Base-by-base conservation (phyloP, 2,888 invertebrate genomes). In the Scotopteryx bipunctaria region DNA sequence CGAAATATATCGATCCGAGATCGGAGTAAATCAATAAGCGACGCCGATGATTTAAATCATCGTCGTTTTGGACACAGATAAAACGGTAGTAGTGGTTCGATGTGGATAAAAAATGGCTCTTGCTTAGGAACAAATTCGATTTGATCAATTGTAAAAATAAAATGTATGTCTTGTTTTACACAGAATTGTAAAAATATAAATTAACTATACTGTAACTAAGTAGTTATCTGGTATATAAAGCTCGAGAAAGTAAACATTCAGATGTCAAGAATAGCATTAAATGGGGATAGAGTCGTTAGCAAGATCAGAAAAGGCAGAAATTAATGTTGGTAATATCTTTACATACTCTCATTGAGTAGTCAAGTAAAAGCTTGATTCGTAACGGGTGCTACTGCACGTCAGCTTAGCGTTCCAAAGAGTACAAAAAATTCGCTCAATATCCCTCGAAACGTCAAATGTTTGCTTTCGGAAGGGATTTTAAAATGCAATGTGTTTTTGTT, bases 401-500 rank as follows among this genome's bases (percentile, higher is more conserved):
- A n/a, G 42, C 14, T 42, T 42, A 42, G 32, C 23, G 65, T 67
- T 55, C 66, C 61, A 76, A 75, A 76, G 66, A 71, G 66, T 58
- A 76, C 75, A 83, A 86, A 85, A 86, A 37, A 78, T 86, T 78
- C 83, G 78, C 78, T 84, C 82, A 81, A 84, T 88, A 82, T 84
- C 83, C 82, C 73, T 78, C 73, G 78, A 81, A 85, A 87, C 81
- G 86, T 86, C 85, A 86, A 87, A 88, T 83, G 86, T 86, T 86
- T 81, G 80, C 83, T 81, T 85, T 83, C 73, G 78, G 74, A 75
- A 82, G 76, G 83, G 81, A 87, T 89, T 86, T 90, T 88, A 88
- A 90, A 88, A 89, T 90, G 84, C 86, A 90, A 81, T 81, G 69
- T 76, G 72, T 89, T 89, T 89, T 89, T 90, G 81, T 80, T 65